Evolutionary conservation across 2,888 invertebrate species (phyloP).

Genomic region (Creontiades dilutus): DNA sequence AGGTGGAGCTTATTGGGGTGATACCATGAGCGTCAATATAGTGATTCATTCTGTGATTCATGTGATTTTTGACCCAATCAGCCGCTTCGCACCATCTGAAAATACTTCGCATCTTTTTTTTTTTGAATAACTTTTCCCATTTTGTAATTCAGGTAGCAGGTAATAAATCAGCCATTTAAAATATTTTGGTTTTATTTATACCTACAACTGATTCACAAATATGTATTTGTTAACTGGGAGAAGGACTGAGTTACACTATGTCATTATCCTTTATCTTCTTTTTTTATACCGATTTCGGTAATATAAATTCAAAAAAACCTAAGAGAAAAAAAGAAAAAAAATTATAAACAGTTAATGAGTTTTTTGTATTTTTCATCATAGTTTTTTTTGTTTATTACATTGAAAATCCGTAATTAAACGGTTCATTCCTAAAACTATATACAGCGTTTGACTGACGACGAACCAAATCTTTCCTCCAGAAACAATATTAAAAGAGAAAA

Average conservation of each 20-base stretch:
- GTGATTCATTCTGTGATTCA: too few relatives aligned
- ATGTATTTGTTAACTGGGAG: slow-evolving; percentile 65
- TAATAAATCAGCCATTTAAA: slow-evolving; percentile 65
- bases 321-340: slow-evolving; percentile 53
- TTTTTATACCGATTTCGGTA: slow-evolving; percentile 32
- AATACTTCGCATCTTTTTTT: too few relatives aligned
- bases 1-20: too few relatives aligned
- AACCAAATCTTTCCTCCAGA: slow-evolving; percentile 69
- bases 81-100: too few relatives aligned
- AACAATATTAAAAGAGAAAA: slow-evolving; percentile 65
- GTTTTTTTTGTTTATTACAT: slow-evolving; percentile 33
- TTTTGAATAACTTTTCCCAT: too few relatives aligned
- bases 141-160: background rate
- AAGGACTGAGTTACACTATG: slow-evolving; percentile 66
- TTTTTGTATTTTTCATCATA: slow-evolving; percentile 45
- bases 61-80: too few relatives aligned
- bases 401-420: slow-evolving; percentile 50
- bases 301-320: slow-evolving; percentile 37
- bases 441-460: slow-evolving; percentile 61
- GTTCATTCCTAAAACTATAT: slow-evolving; percentile 57
- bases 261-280: slow-evolving; percentile 50
- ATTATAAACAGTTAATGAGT: slow-evolving; percentile 18
- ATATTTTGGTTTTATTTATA: slow-evolving; percentile 76
- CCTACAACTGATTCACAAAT: slow-evolving; percentile 75
- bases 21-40: too few relatives aligned